Conservation (phyloP, 2,797 vertebrate genomes). For the Ciconia nigra region DNA sequence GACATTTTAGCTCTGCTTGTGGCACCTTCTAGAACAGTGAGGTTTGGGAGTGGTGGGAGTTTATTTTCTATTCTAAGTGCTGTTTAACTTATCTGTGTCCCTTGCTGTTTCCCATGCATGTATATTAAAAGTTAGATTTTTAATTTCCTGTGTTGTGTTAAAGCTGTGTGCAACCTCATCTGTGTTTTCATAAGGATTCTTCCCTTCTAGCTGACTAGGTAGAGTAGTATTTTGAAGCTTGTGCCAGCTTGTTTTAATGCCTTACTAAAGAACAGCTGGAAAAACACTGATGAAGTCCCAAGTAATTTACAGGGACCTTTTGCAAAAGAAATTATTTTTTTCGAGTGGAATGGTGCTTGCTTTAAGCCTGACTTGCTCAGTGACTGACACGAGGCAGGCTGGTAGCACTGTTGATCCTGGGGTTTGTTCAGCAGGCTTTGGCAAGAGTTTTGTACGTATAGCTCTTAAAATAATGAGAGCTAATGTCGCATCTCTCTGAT, state of each 20-base stretch:
- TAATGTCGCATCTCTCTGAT: neutral
- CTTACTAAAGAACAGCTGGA: slow-evolving; percentile 40
- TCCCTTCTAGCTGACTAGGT: slow-evolving; percentile 18
- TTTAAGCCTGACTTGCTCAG: neutral
- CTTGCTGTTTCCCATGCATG: neutral
- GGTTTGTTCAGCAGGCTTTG: neutral
- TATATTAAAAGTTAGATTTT: slow-evolving; percentile 32
- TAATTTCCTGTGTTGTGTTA: slow-evolving; percentile 65
- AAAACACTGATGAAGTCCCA: slow-evolving; percentile 16
- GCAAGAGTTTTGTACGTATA: neutral
- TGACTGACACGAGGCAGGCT: neutral
- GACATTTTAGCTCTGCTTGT: slow-evolving; percentile 40
- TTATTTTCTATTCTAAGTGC: neutral
- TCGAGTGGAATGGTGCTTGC: neutral
- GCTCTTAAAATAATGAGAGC: neutral
- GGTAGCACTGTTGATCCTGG: neutral
- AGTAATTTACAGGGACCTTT: slow-evolving; percentile 21
- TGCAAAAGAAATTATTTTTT: neutral
- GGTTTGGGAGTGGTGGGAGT: neutral
- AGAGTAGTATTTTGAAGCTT: slow-evolving; percentile 27
- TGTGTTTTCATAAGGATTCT: slow-evolving; percentile 65
- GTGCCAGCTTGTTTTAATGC: neutral
- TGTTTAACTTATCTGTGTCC: neutral
- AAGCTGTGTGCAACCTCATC: slow-evolving; percentile 17
- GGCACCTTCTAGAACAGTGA: neutral